phyloP scores from a whole-genome alignment of 2,888 invertebrate genomes.

The Ectemnius continuus region DNA sequence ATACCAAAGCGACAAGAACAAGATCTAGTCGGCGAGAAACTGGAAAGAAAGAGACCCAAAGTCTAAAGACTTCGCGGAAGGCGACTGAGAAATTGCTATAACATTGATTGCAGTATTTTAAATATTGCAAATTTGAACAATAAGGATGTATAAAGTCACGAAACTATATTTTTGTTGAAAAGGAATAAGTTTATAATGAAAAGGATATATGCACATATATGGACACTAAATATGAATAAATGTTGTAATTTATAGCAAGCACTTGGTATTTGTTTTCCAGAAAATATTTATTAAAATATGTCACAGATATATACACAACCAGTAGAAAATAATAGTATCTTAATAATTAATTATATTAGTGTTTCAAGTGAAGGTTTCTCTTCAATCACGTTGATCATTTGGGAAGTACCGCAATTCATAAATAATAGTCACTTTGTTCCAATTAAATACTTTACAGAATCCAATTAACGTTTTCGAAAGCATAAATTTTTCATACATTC shows the following conservation, averaged over 20 bases:
- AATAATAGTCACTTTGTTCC: slow-evolving; percentile 70
- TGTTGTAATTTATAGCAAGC: background rate
- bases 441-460: slow-evolving; percentile 72
- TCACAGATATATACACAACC: slow-evolving; percentile 51
- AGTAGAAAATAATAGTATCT: slow-evolving; percentile 49
- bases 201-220: background rate
- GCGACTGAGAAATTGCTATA: background rate
- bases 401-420: slow-evolving; percentile 60
- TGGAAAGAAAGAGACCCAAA: slow-evolving; percentile 13
- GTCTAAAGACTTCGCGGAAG: slow-evolving; percentile 12
- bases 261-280: slow-evolving; percentile 11
- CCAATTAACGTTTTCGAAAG: slow-evolving; percentile 58
- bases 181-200: slow-evolving; percentile 31
- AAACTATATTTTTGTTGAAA: slow-evolving; percentile 4
- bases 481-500: slow-evolving; percentile 45
- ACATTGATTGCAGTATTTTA: slow-evolving; percentile 3
- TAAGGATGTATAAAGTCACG: no score
- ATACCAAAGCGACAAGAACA: slow-evolving; percentile 7
- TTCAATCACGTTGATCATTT: slow-evolving; percentile 34
- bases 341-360: slow-evolving; percentile 34
- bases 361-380: slow-evolving; percentile 29
- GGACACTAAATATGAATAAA: background rate
- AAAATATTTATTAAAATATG: slow-evolving; percentile 58
- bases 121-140: slow-evolving; percentile 13
- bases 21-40: slow-evolving; percentile 14